A percentile compares a stretch with the other conserved stretches of the same genome.
phyloP scores from a whole-genome alignment of 2,797 vertebrate species.

The Morelia viridis region DNA sequence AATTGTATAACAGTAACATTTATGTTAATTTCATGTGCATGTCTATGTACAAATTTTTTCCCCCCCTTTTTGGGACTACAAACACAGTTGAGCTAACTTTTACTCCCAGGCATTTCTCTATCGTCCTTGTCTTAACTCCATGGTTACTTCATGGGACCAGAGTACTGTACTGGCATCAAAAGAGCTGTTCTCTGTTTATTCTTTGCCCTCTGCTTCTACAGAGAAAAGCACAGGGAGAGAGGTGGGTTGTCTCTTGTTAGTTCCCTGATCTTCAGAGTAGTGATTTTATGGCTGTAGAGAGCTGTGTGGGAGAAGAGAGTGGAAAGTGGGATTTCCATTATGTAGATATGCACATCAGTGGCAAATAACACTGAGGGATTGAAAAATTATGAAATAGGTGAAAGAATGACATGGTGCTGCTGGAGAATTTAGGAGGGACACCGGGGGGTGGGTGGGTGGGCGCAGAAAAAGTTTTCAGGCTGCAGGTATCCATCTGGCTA shows the following conservation, averaged over 20 bases:
- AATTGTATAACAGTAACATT: neutral
- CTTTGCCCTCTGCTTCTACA: neutral
- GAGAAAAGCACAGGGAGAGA: neutral
- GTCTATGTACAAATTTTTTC: neutral
- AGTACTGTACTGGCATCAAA: neutral
- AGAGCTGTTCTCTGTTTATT: neutral
- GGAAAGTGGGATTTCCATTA: neutral
- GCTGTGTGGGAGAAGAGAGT: neutral
- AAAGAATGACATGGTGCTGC: neutral
- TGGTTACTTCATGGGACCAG: neutral
- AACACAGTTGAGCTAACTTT: neutral
- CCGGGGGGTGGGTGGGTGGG: no score
- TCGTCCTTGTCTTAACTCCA: neutral
- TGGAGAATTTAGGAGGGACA: neutral
- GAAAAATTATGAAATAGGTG: neutral
- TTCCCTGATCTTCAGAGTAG: neutral
- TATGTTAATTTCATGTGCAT: neutral
- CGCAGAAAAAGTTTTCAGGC: neutral
- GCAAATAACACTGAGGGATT: neutral
- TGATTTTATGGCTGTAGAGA: neutral
- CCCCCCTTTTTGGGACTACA: neutral
- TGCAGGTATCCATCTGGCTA: neutral
- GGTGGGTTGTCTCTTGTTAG: neutral
- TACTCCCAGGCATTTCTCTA: neutral
- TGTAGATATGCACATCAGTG: neutral